Base-by-base conservation (phyloP, 2,797 vertebrate genomes). In the Diplodus sargus region DNA sequence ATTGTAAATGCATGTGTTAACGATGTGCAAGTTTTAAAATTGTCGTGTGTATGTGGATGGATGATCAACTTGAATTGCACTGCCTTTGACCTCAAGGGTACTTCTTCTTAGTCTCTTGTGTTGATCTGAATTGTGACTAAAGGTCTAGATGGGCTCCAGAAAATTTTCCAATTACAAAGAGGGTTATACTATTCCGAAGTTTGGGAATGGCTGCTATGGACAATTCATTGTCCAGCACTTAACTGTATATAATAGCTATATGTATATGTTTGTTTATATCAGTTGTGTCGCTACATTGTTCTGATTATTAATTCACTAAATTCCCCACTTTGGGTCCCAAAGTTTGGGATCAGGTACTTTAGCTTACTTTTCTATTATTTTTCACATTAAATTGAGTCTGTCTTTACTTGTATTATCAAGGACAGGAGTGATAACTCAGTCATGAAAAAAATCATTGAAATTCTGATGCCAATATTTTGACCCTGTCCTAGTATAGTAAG, bases 301-400 rank as follows among this genome's bases (percentile, higher is more conserved):
- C n/a, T 3, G 2, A 43, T 56, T 56, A 67, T 28, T 28, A 49
- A 45, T 5, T 49, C 14, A 23, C 22, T 4, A 51, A 23, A 53
- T 52, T 58, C 20, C 43, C 28, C 23, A 2, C 25, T 12, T 58
- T 59, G 28, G 28, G 28, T 28, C 28, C 28, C 28, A 28, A 28
- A 28, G 28, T 28, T 28, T 28, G 47, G 49, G 47, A 62, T 43
- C 6, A 57, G 28, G 11, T 25, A n/a, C 8, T 67, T 67, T 45
- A 74, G 10, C 12, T 58, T 52, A 66, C 16, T 28, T 64, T 70
- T 6, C 3, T 8, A 13, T 60, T 16, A 56, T 70, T 54, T 61
- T 53, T 47, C 23, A n/a, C 6, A 56, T 63, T 53, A 54, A 51
- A 56, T 0, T 12, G 12, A n/a, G 23, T 16, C 16, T 1, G 5